Percentiles rank a stretch among this genome's conserved stretches.
Conservation (phyloP, 92 coral and sea anemone genomes). For the Parazoanthus atlanticus region DNA sequence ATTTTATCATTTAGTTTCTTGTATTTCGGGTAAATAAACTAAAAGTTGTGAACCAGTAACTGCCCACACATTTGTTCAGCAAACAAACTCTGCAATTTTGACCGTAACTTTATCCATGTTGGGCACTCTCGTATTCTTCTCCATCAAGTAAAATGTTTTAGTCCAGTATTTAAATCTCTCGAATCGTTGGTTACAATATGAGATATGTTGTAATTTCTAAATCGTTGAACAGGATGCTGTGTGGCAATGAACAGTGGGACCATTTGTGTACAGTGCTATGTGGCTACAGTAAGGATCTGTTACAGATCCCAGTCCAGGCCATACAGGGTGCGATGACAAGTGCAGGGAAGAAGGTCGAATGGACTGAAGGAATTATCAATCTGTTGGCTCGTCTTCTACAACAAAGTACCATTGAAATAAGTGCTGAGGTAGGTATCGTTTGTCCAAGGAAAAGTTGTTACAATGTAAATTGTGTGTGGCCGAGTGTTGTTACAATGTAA, state of each 20-base stretch:
- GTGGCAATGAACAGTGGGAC: conserved; percentile 11
- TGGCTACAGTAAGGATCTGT: conserved; percentile 10
- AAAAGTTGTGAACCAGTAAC: too few relatives aligned
- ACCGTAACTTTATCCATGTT: background rate
- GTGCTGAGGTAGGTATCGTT: background rate
- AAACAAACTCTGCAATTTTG: background rate
- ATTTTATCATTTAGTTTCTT: too few relatives aligned
- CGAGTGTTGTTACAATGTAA: background rate
- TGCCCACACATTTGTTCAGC: background rate
- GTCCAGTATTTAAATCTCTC: background rate
- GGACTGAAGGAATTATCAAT: conserved; percentile 20
- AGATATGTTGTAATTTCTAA: background rate
- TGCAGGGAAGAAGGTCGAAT: conserved; percentile 18
- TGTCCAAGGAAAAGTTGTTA: background rate
- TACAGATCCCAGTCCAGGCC: conserved; percentile 29
- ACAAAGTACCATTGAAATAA: conserved; percentile 1
- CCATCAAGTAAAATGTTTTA: background rate
- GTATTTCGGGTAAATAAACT: too few relatives aligned
- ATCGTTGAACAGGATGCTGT: conserved; percentile 7
- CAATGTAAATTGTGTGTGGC: background rate
- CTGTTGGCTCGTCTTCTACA: background rate
- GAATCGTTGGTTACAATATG: background rate
- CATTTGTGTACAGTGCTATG: conserved; percentile 31
- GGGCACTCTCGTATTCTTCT: background rate
- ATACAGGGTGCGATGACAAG: conserved; percentile 19